Conservation (phyloP, 1,140 invertebrate species). For the Eriosoma lanigerum region DNA sequence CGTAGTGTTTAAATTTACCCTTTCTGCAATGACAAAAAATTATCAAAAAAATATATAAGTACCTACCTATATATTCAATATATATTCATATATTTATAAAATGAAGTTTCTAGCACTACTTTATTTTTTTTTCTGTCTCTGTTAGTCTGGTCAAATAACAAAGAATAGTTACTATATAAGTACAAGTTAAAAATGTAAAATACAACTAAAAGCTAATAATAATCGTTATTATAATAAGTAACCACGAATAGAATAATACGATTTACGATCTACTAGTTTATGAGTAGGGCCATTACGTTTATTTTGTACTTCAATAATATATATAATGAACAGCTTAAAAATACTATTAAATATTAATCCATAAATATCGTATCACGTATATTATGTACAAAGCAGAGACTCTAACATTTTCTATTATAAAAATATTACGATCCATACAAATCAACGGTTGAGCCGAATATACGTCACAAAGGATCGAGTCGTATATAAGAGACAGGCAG, state of each 20-base stretch:
- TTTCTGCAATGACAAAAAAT: too few relatives aligned
- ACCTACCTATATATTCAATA: too few relatives aligned
- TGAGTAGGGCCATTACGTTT: background rate
- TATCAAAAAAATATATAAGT: too few relatives aligned
- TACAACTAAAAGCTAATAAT: constrained; percentile 14
- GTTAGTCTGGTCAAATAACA: too few relatives aligned
- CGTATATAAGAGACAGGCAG: constrained; percentile 3
- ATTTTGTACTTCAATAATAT: background rate
- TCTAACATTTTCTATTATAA: constrained; percentile 3
- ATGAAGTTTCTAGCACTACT: too few relatives aligned
- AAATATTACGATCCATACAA: constrained; percentile 15
- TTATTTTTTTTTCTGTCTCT: too few relatives aligned
- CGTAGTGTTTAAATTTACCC: too few relatives aligned
- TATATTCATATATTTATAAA: too few relatives aligned
- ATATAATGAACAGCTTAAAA: constrained; percentile 25
- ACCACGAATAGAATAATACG: constrained; percentile 22
- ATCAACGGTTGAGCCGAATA: background rate
- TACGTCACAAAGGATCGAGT: constrained; percentile 20
- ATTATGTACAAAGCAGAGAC: background rate
- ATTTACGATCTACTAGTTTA: background rate
- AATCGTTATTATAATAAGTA: background rate
- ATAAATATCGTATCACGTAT: constrained; percentile 27
- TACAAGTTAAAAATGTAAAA: constrained; percentile 4
- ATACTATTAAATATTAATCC: constrained; percentile 17
- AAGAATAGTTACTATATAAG: constrained; percentile 29